Conservation (phyloP, 2,113 vertebrate species). For the Acrocephalus arundinaceus region DNA sequence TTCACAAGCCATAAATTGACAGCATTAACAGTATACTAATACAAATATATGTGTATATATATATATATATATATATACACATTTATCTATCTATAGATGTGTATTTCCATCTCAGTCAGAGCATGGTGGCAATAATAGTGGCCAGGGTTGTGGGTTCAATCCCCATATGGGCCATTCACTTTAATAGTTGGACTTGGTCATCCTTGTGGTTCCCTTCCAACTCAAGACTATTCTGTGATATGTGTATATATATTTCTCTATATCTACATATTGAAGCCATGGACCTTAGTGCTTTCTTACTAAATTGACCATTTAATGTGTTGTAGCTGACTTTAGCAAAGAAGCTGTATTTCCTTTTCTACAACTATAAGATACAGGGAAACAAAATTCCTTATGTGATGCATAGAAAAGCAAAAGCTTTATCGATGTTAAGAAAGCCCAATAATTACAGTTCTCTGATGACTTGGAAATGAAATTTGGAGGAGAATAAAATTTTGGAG, state of each 20-base stretch:
- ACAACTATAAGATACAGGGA: background rate
- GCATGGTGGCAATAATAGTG: background rate
- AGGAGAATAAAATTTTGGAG: background rate
- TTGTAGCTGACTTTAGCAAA: background rate
- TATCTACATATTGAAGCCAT: background rate
- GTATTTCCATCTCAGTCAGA: rapidly evolving
- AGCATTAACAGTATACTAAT: background rate
- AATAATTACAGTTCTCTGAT: background rate
- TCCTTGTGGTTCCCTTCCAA: background rate
- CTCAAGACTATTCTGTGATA: background rate
- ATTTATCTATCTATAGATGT: background rate
- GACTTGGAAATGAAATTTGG: background rate
- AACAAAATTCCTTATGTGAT: background rate
- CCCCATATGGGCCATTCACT: background rate
- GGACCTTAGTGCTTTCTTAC: background rate
- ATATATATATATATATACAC: no score
- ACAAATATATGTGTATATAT: no score
- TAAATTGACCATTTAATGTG: background rate
- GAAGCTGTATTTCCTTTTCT: background rate
- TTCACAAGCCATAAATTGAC: background rate
- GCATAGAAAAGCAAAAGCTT: background rate
- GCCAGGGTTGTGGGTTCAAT: background rate
- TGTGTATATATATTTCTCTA: background rate
- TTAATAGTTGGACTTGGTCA: background rate
- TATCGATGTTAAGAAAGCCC: background rate